These are phyloP conservation scores for Agrypnus murinus DNA, from an alignment of 2,888 invertebrate species.

Conservation along the genomic window DNA sequence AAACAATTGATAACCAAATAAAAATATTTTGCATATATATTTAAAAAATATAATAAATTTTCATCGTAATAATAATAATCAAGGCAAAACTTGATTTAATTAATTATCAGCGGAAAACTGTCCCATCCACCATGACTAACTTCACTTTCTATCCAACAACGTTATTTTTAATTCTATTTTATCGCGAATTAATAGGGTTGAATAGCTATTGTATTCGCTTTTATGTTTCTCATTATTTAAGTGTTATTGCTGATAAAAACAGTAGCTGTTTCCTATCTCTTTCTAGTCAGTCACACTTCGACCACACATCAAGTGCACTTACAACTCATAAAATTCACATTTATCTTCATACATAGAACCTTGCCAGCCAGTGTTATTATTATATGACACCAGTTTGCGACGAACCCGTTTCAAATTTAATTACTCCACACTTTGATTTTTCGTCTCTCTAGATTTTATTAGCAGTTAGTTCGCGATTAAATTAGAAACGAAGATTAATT, in stretches of 20 bases:
- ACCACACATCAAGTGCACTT: conserved; percentile 43
- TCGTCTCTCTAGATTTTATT: conserved; percentile 24
- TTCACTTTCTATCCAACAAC: too few relatives aligned
- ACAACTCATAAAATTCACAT: conserved; percentile 47
- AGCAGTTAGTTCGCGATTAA: conserved; percentile 20
- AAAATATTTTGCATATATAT: too few relatives aligned
- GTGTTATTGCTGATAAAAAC: conserved; percentile 39
- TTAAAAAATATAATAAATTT: too few relatives aligned
- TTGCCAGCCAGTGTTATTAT: neutral
- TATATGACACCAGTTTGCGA: conserved; percentile 28
- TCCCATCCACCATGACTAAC: neutral
- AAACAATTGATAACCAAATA: too few relatives aligned
- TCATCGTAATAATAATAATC: too few relatives aligned
- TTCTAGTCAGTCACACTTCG: conserved; percentile 29
- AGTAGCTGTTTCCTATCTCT: neutral
- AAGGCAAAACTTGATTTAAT: too few relatives aligned
- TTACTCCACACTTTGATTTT: conserved; percentile 37
- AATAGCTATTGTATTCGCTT: conserved; percentile 22
- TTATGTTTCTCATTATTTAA: conserved; percentile 20
- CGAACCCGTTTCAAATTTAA: conserved; percentile 38
- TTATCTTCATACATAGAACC: conserved; percentile 47
- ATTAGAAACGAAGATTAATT: conserved; percentile 28
- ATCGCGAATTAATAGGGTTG: conserved; percentile 25
- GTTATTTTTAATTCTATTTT: conserved; percentile 29
- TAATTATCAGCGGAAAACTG: too few relatives aligned